These are phyloP conservation scores for Hydrozoanthus gracilis DNA, from an alignment of 92 coral and sea anemone genomes.

Conservation along the genomic window DNA sequence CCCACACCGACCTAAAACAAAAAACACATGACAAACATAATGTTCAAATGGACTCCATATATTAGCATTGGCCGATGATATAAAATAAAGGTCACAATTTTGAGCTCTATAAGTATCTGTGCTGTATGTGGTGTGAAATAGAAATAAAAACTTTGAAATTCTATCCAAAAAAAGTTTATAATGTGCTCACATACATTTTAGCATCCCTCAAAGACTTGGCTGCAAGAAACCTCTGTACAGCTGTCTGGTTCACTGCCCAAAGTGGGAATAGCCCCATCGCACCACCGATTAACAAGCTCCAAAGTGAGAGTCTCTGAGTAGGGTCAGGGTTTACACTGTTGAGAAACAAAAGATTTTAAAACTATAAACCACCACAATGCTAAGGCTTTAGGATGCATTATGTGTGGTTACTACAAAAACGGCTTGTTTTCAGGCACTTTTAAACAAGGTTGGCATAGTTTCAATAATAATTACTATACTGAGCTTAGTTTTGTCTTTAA, in stretches of 20 bases:
- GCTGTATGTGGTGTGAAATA: neutral
- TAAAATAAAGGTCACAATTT: neutral
- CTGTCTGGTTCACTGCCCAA: slow-evolving; percentile 99
- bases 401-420: no score
- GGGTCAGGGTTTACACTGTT: slow-evolving; percentile 92
- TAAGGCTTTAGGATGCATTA: neutral
- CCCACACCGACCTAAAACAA: slow-evolving; percentile 86
- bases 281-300: slow-evolving; percentile 95
- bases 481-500: no score
- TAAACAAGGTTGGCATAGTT: no score
- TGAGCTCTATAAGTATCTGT: no score
- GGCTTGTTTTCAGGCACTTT: no score
- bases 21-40: neutral
- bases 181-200: slow-evolving; percentile 60
- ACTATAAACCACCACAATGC: neutral
- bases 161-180: neutral
- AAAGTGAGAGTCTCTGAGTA: slow-evolving; percentile 87
- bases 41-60: neutral
- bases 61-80: neutral
- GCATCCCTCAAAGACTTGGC: slow-evolving; percentile 93
- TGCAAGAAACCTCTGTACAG: slow-evolving; percentile 92
- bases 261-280: slow-evolving; percentile 96
- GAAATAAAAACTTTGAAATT: neutral
- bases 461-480: no score
- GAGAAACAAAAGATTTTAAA: neutral